phyloP scores from a whole-genome alignment of 2,113 vertebrate species.

The Scolopax mira region DNA sequence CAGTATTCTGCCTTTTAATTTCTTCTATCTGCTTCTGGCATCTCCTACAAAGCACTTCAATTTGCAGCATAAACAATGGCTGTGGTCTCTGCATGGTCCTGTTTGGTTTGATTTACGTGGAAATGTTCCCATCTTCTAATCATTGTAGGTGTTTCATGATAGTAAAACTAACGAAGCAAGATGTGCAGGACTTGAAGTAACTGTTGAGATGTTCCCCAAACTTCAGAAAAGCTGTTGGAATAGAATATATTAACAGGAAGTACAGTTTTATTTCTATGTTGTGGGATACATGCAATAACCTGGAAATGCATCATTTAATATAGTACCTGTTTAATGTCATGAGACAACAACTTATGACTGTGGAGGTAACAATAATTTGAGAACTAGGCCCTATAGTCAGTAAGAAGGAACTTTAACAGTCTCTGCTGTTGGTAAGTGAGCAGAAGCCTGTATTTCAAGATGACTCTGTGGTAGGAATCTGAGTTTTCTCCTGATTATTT shows the following conservation, averaged over 20 bases:
- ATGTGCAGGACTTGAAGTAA: neutral
- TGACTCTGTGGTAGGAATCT: neutral
- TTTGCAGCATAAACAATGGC: neutral
- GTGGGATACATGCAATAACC: neutral
- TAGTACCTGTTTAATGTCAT: neutral
- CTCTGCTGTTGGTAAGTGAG: neutral
- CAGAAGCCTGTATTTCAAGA: neutral
- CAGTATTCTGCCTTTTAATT: neutral
- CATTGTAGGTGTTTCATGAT: rapidly evolving
- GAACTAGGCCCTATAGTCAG: neutral
- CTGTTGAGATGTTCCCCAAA: neutral
- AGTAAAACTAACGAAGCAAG: neutral
- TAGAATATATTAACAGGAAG: neutral
- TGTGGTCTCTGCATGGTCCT: neutral
- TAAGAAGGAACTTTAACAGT: neutral
- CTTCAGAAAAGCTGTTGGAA: neutral
- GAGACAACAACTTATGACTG: neutral
- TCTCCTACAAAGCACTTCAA: neutral
- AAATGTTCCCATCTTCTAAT: neutral
- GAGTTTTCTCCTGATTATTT: neutral
- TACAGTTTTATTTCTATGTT: neutral
- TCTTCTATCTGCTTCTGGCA: neutral
- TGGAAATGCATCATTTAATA: neutral
- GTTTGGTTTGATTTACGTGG: neutral
- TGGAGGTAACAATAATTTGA: neutral